A percentile compares a stretch with the other conserved stretches of the same genome.
Conservation (phyloP, 2,113 vertebrate genomes). For the Nothocercus nigrocapillus region DNA sequence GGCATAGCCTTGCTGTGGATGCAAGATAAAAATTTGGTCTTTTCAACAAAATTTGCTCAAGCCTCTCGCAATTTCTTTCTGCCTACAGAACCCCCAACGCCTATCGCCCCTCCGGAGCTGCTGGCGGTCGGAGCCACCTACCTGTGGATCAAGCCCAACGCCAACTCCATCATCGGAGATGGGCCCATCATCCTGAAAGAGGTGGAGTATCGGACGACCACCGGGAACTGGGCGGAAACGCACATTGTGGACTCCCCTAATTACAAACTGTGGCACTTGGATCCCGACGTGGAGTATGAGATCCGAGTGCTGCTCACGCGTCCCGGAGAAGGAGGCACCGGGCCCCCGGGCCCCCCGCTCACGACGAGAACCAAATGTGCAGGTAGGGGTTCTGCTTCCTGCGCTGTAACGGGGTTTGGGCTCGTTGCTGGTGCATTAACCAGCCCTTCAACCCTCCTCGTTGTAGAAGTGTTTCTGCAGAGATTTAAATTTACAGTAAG, state of each 20-base stretch:
- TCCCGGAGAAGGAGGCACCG: conserved; percentile 94
- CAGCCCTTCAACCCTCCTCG: rapidly evolving
- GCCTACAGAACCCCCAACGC: conserved; percentile 90
- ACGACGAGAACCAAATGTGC: conserved; percentile 97
- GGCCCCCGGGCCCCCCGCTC: conserved; percentile 91
- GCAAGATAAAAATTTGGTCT: rapidly evolving
- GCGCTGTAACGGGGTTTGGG: rapidly evolving
- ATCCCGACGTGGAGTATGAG: conserved; percentile 97
- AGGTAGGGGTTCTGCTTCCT: conserved; percentile 74
- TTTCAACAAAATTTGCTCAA: background rate
- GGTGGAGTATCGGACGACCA: conserved; percentile 94
- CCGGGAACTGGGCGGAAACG: conserved; percentile 94
- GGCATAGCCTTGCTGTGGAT: background rate
- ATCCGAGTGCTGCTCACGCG: conserved; percentile 94
- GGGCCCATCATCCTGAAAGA: conserved; percentile 97
- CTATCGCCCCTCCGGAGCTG: conserved; percentile 93
- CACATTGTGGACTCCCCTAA: conserved; percentile 95
- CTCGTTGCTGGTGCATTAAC: rapidly evolving
- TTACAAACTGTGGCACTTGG: conserved; percentile 97
- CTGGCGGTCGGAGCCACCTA: conserved; percentile 95
- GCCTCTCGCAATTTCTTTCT: background rate
- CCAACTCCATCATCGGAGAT: conserved; percentile 97
- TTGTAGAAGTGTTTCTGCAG: rapidly evolving
- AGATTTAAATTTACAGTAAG: background rate
- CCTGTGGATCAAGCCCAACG: conserved; percentile 98